Conservation (phyloP, 2,888 invertebrate species). For the Acrobasis suavella region DNA sequence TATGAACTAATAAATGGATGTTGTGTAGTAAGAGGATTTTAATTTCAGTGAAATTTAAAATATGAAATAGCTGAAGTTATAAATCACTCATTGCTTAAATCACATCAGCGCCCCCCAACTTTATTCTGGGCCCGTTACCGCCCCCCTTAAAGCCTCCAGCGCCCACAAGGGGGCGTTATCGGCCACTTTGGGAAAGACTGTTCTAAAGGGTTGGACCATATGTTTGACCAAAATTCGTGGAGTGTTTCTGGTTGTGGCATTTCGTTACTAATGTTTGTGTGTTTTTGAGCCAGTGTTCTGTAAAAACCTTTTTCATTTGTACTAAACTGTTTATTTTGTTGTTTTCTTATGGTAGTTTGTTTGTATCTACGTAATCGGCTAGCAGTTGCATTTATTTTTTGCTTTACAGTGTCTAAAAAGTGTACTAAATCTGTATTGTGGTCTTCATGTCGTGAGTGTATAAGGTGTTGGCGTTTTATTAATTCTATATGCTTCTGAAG, state of each 20-base stretch:
- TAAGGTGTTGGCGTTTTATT: background rate
- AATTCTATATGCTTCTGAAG: background rate
- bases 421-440: background rate
- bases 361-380: background rate
- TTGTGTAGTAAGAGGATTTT: too few relatives aligned
- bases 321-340: background rate
- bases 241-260: background rate
- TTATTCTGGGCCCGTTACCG: too few relatives aligned
- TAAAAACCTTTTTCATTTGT: background rate
- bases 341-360: background rate
- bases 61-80: too few relatives aligned
- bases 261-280: background rate
- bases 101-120: too few relatives aligned
- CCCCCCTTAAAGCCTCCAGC: too few relatives aligned
- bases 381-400: background rate
- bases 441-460: slow-evolving; percentile 4
- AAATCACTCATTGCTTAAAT: too few relatives aligned
- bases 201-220: background rate
- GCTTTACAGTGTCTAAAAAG: slow-evolving; percentile 2
- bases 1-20: too few relatives aligned
- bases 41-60: too few relatives aligned
- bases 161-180: too few relatives aligned
- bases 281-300: background rate
- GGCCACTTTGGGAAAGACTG: too few relatives aligned
- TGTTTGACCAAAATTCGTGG: background rate